Base-by-base conservation (phyloP, 2,113 vertebrate genomes). In the Malurus cyaneus region DNA sequence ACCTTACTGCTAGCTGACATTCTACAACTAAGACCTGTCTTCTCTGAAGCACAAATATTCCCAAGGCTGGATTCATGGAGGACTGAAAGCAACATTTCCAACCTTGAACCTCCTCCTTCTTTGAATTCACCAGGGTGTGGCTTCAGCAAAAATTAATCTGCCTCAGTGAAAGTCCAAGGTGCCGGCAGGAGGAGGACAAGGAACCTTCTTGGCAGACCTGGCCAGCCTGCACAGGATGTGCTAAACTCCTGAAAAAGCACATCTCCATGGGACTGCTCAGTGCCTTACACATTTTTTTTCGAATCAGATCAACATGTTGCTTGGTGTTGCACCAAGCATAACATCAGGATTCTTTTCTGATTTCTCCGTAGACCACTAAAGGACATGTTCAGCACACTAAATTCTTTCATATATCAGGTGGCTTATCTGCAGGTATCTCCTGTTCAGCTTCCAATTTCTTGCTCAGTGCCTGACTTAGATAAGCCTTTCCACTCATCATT, bases 381-480 rank as follows among this genome's bases (percentile, higher is more conserved):
- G 49, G 24, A 74, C 36, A 41, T 24, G 34, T 36, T 44, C 52
- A 54, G 69, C 44, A 36, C 29, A n/a, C 47, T 32, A 31, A 56
- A 73, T 62, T 83, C 72, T 66, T 92, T 50, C 60, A 81, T 64
- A 17, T 62, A 87, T 81, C 65, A 79, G 65, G 56, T 78, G 41
- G 26, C 44, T 94, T 81, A 64, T 94, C 92, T 71, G 14, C 47
- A 85, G 47, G 34, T 56, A 84, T 91, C 77, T 93, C 41, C 34
- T 84, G 60, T 53, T 89, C 69, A 74, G 61, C 74, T 85, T 85
- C 88, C 66, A 82, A 46, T 82, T 92, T 72, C 81, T 94, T 57
- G 36, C 71, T 82, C 14, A 8, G 62, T 85, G 31, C 52, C 57
- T 71, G 62, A n/a, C 46, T 85, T 15, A 41, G 73, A 93, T 89